Percentiles rank a stretch among this genome's conserved stretches.
Conservation (phyloP, 2,888 invertebrate genomes). For the Timandra comae region DNA sequence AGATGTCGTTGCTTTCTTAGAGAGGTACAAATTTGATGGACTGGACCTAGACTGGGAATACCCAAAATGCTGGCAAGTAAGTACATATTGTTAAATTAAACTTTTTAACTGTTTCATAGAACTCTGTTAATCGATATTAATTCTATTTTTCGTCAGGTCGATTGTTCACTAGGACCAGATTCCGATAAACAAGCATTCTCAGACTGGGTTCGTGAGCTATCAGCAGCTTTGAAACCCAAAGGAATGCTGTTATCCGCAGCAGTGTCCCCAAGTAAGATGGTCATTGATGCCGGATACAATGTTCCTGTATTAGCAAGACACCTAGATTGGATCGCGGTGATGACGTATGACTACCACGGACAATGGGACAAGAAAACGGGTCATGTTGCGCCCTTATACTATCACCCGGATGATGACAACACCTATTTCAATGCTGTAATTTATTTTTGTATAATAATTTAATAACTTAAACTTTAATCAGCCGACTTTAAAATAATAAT, state of each 20-base stretch:
- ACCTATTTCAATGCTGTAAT: conserved; percentile 88
- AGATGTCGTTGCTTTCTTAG: conserved; percentile 85
- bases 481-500: too few species aligned
- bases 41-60: conserved; percentile 97
- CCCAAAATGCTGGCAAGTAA: conserved; percentile 89
- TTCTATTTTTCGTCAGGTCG: conserved; percentile 74
- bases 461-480: too few species aligned
- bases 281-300: conserved; percentile 91
- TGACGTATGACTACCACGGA: conserved; percentile 95
- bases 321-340: conserved; percentile 93
- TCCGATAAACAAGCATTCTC: conserved; percentile 90
- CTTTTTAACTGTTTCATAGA: background rate
- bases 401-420: conserved; percentile 88
- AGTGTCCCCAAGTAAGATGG: conserved; percentile 91
- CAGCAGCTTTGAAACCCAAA: conserved; percentile 79
- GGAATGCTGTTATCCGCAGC: conserved; percentile 87
- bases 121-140: background rate
- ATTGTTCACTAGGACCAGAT: conserved; percentile 88
- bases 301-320: conserved; percentile 84
- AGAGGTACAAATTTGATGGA: conserved; percentile 92
- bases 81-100: background rate
- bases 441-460: conserved; percentile 13
- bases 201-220: conserved; percentile 83
- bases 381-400: conserved; percentile 90
- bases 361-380: conserved; percentile 96